Base-by-base conservation (phyloP, 2,888 invertebrate genomes). In the Rhodophaea formosa region DNA sequence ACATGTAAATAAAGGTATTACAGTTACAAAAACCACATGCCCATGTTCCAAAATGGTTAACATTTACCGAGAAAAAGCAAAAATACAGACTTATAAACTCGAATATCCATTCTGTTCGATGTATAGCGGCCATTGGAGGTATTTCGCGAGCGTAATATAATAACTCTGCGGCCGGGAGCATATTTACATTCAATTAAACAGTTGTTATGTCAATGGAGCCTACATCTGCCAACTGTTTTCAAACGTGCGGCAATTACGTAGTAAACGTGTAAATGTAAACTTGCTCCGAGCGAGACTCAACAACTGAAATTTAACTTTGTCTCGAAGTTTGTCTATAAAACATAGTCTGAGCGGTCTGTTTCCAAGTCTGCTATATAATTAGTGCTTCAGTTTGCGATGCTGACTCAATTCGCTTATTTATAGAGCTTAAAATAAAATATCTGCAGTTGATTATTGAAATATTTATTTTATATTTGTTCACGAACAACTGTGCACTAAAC, bases 211-310 rank as follows among this genome's bases (percentile, higher is more conserved):
- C 66, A 65, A 67, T 66, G 65, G 62, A 63, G 65, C 71, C 70
- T 70, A 65, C 73, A 73, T 72, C 72, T 73, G 72, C 71, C 73
- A 72, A 72, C 70, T 72, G 68, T 61, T 69, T 60, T 56, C 47
- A 43, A 65, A 62, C 57, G 60, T 57, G 62, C 60, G 60, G 64
- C 68, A 71, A 71, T 71, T 67, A 67, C 62, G 59, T 55, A 53
- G 59, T 56, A 56, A 61, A 62, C 39, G 46, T 51, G 14, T 44
- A 43, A 53, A 44, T 44, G 51, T 51, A 51, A 51, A 51, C 51
- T 51, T 17, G 16, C 1, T 46, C 46, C 8, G 51, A 15, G 51
- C 35, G 35, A 51, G 53, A 43, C 53, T 29, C n/a, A 42, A 54
- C 53, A 53, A 30, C 14, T 17, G 35, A 16, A 7, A 23, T 16